phyloP scores from a whole-genome alignment of 2,797 vertebrate species.

The Echiichthys vipera region DNA sequence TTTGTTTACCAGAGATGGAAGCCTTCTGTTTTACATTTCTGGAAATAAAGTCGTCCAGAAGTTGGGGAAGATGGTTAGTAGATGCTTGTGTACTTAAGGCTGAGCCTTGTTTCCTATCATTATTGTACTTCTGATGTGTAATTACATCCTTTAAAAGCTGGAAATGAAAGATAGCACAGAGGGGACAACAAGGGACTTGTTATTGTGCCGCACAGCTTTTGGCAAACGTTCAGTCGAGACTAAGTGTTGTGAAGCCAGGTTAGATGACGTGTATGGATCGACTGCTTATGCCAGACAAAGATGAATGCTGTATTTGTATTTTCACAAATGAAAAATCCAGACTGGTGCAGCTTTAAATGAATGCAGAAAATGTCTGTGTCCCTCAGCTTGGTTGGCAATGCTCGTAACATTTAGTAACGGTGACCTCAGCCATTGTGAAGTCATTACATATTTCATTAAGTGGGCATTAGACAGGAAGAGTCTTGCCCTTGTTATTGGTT shows the following conservation, averaged over 20 bases:
- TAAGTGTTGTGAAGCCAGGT: background rate
- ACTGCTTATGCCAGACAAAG: background rate
- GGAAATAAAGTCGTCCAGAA: background rate
- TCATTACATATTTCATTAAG: conserved; percentile 63
- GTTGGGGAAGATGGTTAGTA: background rate
- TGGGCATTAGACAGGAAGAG: conserved; percentile 56
- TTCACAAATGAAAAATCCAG: conserved; percentile 5
- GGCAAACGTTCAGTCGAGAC: background rate
- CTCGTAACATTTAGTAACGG: conserved; percentile 43
- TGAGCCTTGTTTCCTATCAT: conserved; percentile 24
- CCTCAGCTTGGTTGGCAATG: conserved; percentile 30
- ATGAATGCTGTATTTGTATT: conserved; percentile 1
- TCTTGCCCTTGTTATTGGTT: conserved; percentile 55
- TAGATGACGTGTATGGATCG: background rate
- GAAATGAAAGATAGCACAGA: conserved; percentile 8
- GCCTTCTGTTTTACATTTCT: conserved; percentile 23
- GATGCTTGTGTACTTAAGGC: conserved; percentile 1
- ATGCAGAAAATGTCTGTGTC: conserved; percentile 28
- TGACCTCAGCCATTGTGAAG: conserved; percentile 69
- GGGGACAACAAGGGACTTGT: conserved; percentile 1
- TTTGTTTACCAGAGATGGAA: background rate
- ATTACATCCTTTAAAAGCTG: conserved; percentile 18
- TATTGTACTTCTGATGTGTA: conserved; percentile 4
- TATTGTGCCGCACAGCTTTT: background rate
- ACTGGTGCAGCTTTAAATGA: conserved; percentile 20